A percentile compares a stretch with the other conserved stretches of the same genome.
phyloP scores from a whole-genome alignment of 2,113 vertebrate genomes.

The Manacus vitellinus region DNA sequence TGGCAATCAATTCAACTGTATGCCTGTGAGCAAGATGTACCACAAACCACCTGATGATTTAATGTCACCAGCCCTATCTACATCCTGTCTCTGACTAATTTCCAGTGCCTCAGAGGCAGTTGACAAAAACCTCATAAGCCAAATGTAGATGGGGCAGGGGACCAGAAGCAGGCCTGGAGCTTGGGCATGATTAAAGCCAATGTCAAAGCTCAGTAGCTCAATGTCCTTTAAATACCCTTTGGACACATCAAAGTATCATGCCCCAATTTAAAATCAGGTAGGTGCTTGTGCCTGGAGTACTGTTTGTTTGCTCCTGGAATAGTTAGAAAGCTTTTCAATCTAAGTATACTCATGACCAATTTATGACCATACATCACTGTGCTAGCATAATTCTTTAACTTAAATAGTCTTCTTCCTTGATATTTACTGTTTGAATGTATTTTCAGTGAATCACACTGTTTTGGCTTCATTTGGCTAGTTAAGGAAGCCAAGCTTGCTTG shows the following conservation, averaged over 20 bases:
- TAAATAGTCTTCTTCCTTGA: not conserved
- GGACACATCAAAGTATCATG: not conserved
- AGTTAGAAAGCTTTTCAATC: not conserved
- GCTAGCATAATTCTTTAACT: not conserved
- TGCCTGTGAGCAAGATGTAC: not conserved
- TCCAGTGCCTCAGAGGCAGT: slow-evolving; percentile 18
- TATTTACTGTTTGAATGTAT: not conserved
- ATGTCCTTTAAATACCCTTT: not conserved
- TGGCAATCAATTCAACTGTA: not conserved
- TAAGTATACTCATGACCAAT: not conserved
- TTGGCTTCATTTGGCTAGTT: not conserved
- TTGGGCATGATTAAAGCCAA: not conserved
- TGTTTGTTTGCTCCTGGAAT: not conserved
- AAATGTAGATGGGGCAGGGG: not conserved
- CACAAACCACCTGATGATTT: slow-evolving; percentile 31
- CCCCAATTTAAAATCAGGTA: not conserved
- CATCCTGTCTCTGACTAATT: slow-evolving; percentile 44
- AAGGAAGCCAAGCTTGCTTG: not conserved
- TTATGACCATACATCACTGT: not conserved
- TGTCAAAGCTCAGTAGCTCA: not conserved
- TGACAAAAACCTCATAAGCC: not conserved
- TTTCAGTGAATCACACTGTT: not conserved
- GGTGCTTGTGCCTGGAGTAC: not conserved
- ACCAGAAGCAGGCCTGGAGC: not conserved
- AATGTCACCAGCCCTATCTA: slow-evolving; percentile 37